Evolutionary conservation across 2,113 vertebrate genomes (phyloP).

Genomic region (Hystrix brachyura): DNA sequence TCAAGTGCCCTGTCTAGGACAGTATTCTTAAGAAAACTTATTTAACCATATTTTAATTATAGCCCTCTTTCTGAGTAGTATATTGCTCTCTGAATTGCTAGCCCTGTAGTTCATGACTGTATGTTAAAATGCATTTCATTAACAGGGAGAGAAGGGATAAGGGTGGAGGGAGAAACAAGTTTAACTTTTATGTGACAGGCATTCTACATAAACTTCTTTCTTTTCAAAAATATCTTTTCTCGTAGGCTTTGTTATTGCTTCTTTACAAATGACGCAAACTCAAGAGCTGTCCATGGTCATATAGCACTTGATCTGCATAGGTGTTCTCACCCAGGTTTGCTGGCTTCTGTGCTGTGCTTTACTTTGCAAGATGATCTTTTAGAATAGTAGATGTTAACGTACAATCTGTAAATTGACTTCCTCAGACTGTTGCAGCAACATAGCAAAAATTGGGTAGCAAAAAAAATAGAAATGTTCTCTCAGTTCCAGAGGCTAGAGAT

Average conservation of each 20-base stretch:
- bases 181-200: not conserved
- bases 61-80: not conserved
- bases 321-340: not conserved
- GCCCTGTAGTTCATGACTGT: not conserved
- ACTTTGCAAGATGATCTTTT: not conserved
- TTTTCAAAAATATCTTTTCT: not conserved
- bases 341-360: not conserved
- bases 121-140: slow-evolving; percentile 4
- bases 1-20: not conserved
- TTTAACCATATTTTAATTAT: not conserved
- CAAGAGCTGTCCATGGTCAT: not conserved
- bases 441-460: not conserved
- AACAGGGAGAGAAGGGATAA: not conserved
- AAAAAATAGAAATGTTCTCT: not conserved
- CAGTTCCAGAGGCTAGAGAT: not conserved
- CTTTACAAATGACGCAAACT: not conserved
- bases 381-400: not conserved
- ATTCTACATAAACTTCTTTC: not conserved
- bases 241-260: not conserved
- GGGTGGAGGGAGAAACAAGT: not conserved
- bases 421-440: not conserved
- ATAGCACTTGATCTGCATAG: not conserved
- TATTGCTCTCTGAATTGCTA: not conserved
- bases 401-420: not conserved
- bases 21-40: not conserved